phyloP scores from a whole-genome alignment of 2,888 invertebrate species.

The Melangyna quadrimaculata region DNA sequence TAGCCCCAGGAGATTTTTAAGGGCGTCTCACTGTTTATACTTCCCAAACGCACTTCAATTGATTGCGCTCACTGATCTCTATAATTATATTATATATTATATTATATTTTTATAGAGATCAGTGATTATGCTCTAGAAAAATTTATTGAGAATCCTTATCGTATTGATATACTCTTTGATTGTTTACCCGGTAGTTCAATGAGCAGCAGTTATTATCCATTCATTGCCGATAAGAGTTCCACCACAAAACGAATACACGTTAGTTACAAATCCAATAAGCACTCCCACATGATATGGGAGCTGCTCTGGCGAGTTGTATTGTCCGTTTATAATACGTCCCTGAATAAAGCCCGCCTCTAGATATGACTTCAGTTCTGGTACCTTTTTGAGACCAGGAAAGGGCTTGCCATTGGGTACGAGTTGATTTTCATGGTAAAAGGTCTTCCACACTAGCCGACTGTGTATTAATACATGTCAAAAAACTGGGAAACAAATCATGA shows the following conservation, averaged over 20 bases:
- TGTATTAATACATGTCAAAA: too few species aligned
- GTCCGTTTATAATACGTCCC: neutral
- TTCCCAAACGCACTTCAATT: constrained; percentile 39
- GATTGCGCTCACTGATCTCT: too few species aligned
- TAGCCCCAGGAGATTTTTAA: neutral
- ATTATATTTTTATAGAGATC: too few species aligned
- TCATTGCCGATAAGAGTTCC: constrained; percentile 78
- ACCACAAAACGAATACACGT: constrained; percentile 77
- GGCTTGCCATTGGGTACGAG: neutral
- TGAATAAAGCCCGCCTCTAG: neutral
- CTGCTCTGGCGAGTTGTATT: constrained; percentile 69
- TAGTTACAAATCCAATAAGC: constrained; percentile 77
- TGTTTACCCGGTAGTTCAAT: constrained; percentile 78
- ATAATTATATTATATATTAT: too few species aligned
- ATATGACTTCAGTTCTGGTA: neutral
- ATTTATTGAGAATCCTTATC: neutral
- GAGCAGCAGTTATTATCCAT: constrained; percentile 80
- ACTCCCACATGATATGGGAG: constrained; percentile 79
- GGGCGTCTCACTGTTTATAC: constrained; percentile 7
- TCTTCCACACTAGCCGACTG: too few species aligned
- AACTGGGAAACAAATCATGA: too few species aligned
- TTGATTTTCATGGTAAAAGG: neutral
- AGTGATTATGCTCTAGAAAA: neutral
- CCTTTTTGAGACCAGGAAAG: neutral
- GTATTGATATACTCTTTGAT: neutral